A percentile compares a stretch with the other conserved stretches of the same genome.
Conservation (phyloP, 2,888 invertebrate species). For the Electrophaes corylata region DNA sequence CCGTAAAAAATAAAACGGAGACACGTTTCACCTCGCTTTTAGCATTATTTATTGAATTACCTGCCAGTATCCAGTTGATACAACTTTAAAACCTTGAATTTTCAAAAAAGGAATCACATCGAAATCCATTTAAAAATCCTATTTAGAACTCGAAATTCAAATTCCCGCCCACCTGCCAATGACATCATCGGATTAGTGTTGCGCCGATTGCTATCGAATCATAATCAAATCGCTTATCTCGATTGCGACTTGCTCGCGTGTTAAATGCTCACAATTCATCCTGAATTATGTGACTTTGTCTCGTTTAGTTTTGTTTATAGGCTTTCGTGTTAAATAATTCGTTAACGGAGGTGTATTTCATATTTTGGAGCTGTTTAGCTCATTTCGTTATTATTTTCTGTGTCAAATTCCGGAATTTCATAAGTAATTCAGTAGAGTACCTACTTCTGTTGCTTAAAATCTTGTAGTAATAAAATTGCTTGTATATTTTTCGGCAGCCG, state of each 20-base stretch:
- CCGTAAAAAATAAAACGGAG: neutral
- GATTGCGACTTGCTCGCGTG: constrained; percentile 70
- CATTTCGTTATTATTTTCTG: constrained; percentile 43
- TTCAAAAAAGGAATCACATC: constrained; percentile 43
- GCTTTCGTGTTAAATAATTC: constrained; percentile 62
- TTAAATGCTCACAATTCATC: constrained; percentile 71
- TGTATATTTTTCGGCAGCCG: too few species aligned
- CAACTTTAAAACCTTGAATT: constrained; percentile 31
- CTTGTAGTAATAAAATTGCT: too few species aligned
- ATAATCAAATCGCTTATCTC: constrained; percentile 52
- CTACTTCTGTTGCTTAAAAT: too few species aligned
- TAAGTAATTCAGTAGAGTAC: neutral
- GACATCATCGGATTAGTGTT: constrained; percentile 61
- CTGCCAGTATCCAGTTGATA: neutral
- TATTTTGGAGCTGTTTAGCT: constrained; percentile 40
- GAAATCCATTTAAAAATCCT: constrained; percentile 43
- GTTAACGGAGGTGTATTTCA: constrained; percentile 55
- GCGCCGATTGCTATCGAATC: constrained; percentile 51
- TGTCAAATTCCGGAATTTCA: neutral
- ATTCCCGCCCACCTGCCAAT: constrained; percentile 54
- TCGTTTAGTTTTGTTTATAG: constrained; percentile 75
- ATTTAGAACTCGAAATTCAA: constrained; percentile 50
- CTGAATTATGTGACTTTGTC: constrained; percentile 74
- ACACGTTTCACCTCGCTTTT: neutral
- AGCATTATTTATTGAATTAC: neutral